Base-by-base conservation (phyloP, 2,797 vertebrate genomes). In the Amazona ochrocephala region DNA sequence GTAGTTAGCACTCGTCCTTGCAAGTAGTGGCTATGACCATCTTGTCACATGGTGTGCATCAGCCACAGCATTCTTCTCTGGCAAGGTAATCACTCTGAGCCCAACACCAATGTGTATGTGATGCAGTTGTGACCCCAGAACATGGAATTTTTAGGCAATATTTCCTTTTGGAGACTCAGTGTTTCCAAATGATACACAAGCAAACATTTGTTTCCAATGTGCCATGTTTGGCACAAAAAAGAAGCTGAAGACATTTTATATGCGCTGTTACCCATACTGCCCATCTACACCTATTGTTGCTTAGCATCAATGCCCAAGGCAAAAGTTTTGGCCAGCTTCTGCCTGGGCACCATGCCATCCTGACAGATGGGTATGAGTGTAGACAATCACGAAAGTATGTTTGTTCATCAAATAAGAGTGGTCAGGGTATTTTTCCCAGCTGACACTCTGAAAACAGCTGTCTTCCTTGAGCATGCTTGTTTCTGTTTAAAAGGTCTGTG, bases 361-460 rank as follows among this genome's bases (percentile, higher is more conserved):
- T 80, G 94, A 97, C 97, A 98, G 98, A 98, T 98, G 98, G 97
- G 68, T 93, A 71, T 62, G 89, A 96, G 95, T 84, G 78, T 87
- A 95, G 97, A 96, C 96, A 97, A 97, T 97, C 95, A 97, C 93
- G 94, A 97, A 97, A 97, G 95, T 97, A 95, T 96, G 95, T 94
- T 96, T 90, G 71, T 95, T 97, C 94, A 94, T 97, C 97, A 97
- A 97, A 96, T 95, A 93, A 93, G 94, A 95, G 95, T 93, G 93
- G 75, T 78, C 90, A 93, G 96, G 93, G 87, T 67, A 95, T 62
- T 96, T 95, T 95, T 93, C 94, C 91, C 94, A 96, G 96, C 96
- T 95, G 85, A 96, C 97, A 94, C 88, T 95, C 92, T 54, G 29
- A 95, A 97, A 95, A 96, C 98, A 98, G 97, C 97, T 98, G 97